These are phyloP conservation scores for Chrysaora quinquecirrha DNA, from an alignment of 30 jellyfish, hydroid and myxozoan species.

Conservation along the genomic window DNA sequence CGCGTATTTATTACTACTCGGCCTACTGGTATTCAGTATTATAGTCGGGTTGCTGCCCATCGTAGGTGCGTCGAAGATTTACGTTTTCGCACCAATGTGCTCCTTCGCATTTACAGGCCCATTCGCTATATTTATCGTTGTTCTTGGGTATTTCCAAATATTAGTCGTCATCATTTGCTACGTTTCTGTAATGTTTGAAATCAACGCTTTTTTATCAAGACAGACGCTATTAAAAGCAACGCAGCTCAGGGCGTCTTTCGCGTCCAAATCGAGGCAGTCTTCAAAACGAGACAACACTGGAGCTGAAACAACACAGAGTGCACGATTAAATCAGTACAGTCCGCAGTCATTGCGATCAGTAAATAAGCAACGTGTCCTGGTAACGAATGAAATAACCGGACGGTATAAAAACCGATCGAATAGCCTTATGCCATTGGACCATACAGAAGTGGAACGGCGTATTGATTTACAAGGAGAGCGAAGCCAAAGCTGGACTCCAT, in stretches of 20 bases:
- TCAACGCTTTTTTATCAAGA: conserved; percentile 59
- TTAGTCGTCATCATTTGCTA: conserved; percentile 49
- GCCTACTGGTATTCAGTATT: conserved; percentile 21
- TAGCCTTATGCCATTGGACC: not conserved
- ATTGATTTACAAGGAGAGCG: not conserved
- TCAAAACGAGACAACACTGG: conserved; percentile 52
- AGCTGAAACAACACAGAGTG: conserved; percentile 49
- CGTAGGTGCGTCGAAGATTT: conserved; percentile 35
- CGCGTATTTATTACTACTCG: not conserved
- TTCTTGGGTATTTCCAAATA: conserved; percentile 66
- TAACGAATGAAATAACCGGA: not conserved
- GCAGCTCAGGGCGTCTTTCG: conserved; percentile 70
- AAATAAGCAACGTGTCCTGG: too few relatives aligned
- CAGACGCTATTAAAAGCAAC: conserved; percentile 57
- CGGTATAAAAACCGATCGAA: not conserved
- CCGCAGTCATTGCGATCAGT: not conserved
- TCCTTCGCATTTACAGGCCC: conserved; percentile 67
- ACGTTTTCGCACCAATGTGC: conserved; percentile 55
- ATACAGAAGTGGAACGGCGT: not conserved
- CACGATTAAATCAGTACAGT: conserved; percentile 8
- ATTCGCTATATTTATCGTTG: conserved; percentile 47
- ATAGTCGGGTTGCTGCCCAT: conserved; percentile 55
- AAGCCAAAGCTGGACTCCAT: conserved; percentile 46
- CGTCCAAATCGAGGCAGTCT: conserved; percentile 52
- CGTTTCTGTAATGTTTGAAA: conserved; percentile 52